Conservation (phyloP, 2,888 invertebrate species). For the Drosophila eohydei region DNA sequence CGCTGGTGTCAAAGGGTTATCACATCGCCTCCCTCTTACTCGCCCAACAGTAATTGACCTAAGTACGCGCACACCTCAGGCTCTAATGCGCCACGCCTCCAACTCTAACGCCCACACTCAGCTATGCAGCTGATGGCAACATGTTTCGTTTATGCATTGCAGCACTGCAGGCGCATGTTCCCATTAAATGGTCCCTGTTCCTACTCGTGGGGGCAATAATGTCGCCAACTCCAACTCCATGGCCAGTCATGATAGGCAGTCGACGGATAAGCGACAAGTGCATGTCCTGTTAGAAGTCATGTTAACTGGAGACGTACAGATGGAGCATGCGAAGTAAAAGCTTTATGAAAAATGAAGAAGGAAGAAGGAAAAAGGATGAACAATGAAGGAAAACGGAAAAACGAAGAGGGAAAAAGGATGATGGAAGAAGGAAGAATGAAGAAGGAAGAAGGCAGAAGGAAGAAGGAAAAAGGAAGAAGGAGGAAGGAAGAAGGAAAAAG, state of each 20-base stretch:
- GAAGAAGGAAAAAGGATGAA: too few species aligned
- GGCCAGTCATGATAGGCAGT: conserved; percentile 22
- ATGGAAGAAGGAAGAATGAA: too few species aligned
- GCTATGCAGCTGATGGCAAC: conserved; percentile 44
- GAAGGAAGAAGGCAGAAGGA: too few species aligned
- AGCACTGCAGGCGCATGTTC: conserved; percentile 46
- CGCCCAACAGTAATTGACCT: conserved; percentile 64
- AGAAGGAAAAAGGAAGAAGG: too few species aligned
- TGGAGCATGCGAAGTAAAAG: not conserved
- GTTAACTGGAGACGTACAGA: not conserved
- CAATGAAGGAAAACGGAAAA: too few species aligned
- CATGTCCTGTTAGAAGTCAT: conserved; percentile 11
- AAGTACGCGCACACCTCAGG: conserved; percentile 68
- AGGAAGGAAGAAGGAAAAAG: too few species aligned
- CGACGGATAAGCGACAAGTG: conserved; percentile 14
- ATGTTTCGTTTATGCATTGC: conserved; percentile 67
- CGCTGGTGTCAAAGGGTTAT: conserved; percentile 67
- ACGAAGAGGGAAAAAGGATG: too few species aligned
- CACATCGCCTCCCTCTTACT: conserved; percentile 14
- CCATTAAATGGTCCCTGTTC: conserved; percentile 30
- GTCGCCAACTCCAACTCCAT: conserved; percentile 23
- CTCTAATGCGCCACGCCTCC: conserved; percentile 27
- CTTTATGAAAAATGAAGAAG: not conserved
- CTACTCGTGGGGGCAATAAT: conserved; percentile 9
- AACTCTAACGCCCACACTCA: conserved; percentile 6